These are phyloP conservation scores for Thymelicus acteon DNA, from an alignment of 2,888 invertebrate species.

Conservation along the genomic window DNA sequence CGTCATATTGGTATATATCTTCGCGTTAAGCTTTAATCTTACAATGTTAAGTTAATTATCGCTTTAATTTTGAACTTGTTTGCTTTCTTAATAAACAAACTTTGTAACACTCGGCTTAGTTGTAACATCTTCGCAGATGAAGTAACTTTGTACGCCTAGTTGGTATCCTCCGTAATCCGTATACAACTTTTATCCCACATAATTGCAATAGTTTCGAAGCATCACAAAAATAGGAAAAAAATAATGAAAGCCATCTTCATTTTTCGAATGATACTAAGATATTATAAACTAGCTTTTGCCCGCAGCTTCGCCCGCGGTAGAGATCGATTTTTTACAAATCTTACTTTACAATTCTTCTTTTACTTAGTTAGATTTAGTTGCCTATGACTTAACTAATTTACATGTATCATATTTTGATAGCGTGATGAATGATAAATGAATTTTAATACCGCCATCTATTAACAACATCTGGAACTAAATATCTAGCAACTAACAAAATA, in stretches of 20 bases:
- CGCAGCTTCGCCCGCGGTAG: too few species aligned
- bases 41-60: slow-evolving; percentile 5
- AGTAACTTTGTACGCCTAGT: slow-evolving; percentile 27
- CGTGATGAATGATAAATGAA: too few species aligned
- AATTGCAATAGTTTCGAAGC: slow-evolving; percentile 27
- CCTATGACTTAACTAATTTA: too few species aligned
- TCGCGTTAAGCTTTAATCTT: neutral
- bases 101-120: slow-evolving; percentile 22
- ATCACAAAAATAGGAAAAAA: neutral
- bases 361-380: too few species aligned
- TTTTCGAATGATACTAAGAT: neutral
- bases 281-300: too few species aligned
- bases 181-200: slow-evolving; percentile 26
- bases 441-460: too few species aligned
- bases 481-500: too few species aligned
- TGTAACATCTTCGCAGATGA: slow-evolving; percentile 24
- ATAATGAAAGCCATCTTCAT: neutral
- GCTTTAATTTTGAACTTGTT: slow-evolving; percentile 15
- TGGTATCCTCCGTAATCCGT: slow-evolving; percentile 21
- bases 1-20: slow-evolving; percentile 3
- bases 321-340: too few species aligned
- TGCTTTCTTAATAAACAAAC: slow-evolving; percentile 28
- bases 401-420: too few species aligned
- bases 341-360: too few species aligned
- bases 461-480: too few species aligned